Evolutionary conservation across 2,113 vertebrate species (phyloP).

Genomic region (Pollachius pollachius): DNA sequence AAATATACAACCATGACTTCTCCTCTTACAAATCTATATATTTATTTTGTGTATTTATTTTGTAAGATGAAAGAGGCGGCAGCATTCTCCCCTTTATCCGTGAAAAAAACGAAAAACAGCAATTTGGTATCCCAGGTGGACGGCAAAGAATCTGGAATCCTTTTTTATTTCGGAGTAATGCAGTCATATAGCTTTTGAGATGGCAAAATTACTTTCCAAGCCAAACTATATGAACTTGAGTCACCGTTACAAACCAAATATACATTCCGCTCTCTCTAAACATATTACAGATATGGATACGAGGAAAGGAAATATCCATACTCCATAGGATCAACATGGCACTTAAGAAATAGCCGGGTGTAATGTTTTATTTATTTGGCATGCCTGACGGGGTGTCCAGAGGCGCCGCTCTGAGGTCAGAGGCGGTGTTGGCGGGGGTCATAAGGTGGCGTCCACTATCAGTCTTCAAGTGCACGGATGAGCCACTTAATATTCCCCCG

Average conservation of each 20-base stretch:
- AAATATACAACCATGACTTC: slow-evolving; percentile 22
- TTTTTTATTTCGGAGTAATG: slow-evolving; percentile 47
- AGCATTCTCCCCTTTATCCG: slow-evolving; percentile 23
- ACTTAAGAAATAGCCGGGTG: no score
- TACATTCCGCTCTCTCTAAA: slow-evolving; percentile 7
- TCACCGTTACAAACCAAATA: slow-evolving; percentile 16
- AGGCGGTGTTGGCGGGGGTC: slow-evolving; percentile 38
- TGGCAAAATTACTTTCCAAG: slow-evolving; percentile 34
- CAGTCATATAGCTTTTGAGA: slow-evolving; percentile 22
- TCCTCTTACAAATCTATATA: slow-evolving; percentile 26
- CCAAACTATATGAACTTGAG: slow-evolving; percentile 23
- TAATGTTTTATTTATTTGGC: no score
- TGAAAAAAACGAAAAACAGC: slow-evolving; percentile 5
- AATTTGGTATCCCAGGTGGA: slow-evolving; percentile 35
- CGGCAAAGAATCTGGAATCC: slow-evolving; percentile 37
- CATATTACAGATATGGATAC: slow-evolving; percentile 15
- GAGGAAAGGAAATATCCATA: neutral
- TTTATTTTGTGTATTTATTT: no score
- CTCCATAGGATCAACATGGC: no score
- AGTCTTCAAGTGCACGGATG: slow-evolving; percentile 52
- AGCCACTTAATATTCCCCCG: slow-evolving; percentile 60
- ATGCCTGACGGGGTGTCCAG: no score
- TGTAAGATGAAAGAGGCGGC: slow-evolving; percentile 13
- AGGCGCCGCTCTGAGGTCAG: no score
- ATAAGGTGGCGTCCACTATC: slow-evolving; percentile 38